Evolutionary conservation across 1,140 invertebrate species (phyloP), one percentile per base, ranked within the genome.

Genomic region (Belonocnema kinseyi): DNA sequence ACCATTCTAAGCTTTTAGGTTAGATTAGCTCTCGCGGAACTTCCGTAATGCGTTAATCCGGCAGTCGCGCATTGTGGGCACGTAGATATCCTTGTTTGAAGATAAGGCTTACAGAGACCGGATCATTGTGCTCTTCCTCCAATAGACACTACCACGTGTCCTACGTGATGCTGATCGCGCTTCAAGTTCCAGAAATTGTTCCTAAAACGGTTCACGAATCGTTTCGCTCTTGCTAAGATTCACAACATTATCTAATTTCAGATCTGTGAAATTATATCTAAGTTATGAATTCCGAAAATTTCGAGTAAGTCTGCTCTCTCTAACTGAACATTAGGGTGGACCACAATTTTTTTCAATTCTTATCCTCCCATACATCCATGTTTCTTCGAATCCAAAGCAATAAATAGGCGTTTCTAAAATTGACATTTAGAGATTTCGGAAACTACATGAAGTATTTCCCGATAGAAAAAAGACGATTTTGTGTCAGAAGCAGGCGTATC

Each of bases 21-120:
- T 79, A 77, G 83, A 82, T 86, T 85, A 83, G 86, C 86, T 86
- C 74, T 85, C 83, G 81, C 82, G 83, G 86, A 91, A 91, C 87
- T 91, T 90, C 87, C 85, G 88, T 89, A 91, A 90, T 88, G 88
- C 88, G 88, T 89, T 90, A 90, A 90, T 90, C 85, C 85, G 86
- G 79, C 83, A 85, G 82, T 83, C 83, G 83, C 81, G 83, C 81
- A 76, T 80, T 76, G 81, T 75, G 76, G 81, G 83, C 86, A 86
- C 86, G 85, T 85, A 85, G 61, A 66, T 66, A 66, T 66, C 26
- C 61, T 16, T 86, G 83, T 82, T 61, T 77, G 74, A 78, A 85
- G 85, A 86, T 86, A 86, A 86, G 85, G 78, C 61, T 66, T 66
- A 66, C 33, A 66, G 33, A 66, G 61, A 46, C 61, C 33, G 73